phyloP scores from a whole-genome alignment of 2,113 vertebrate genomes.

The Eclectus roratus region DNA sequence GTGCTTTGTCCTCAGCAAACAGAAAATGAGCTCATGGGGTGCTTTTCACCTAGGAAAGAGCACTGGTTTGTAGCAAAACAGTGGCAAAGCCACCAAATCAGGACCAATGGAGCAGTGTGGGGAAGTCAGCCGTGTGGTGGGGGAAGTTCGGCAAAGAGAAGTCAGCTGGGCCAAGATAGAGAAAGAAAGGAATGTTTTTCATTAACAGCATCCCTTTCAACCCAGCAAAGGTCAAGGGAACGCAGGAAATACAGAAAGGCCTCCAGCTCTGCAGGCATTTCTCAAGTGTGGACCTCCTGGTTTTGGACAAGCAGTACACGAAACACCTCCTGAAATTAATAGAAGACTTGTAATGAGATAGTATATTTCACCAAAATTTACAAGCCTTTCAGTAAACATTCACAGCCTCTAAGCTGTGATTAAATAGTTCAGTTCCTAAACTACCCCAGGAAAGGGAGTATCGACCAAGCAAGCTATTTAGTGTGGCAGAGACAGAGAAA shows the following conservation, averaged over 20 bases:
- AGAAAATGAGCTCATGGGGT: background rate
- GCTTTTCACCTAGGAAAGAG: background rate
- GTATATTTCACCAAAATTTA: background rate
- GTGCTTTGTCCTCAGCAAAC: background rate
- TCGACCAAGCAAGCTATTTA: background rate
- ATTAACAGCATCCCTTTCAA: background rate
- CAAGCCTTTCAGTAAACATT: background rate
- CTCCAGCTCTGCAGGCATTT: background rate
- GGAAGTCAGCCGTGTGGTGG: background rate
- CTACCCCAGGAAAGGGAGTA: background rate
- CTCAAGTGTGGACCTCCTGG: background rate
- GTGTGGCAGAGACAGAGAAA: background rate
- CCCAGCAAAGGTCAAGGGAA: background rate
- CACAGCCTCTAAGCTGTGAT: background rate
- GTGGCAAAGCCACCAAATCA: background rate
- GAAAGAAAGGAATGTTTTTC: too few species aligned
- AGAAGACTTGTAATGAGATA: background rate
- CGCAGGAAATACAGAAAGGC: accelerated
- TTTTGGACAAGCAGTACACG: background rate
- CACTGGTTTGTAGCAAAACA: accelerated
- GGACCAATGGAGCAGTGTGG: accelerated
- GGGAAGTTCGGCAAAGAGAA: background rate
- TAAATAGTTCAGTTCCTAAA: background rate
- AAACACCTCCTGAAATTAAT: background rate
- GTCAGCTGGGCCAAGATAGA: background rate